These are phyloP conservation scores for Piliocolobus tephrosceles DNA, from an alignment of 2,113 vertebrate species.

Conservation along the genomic window DNA sequence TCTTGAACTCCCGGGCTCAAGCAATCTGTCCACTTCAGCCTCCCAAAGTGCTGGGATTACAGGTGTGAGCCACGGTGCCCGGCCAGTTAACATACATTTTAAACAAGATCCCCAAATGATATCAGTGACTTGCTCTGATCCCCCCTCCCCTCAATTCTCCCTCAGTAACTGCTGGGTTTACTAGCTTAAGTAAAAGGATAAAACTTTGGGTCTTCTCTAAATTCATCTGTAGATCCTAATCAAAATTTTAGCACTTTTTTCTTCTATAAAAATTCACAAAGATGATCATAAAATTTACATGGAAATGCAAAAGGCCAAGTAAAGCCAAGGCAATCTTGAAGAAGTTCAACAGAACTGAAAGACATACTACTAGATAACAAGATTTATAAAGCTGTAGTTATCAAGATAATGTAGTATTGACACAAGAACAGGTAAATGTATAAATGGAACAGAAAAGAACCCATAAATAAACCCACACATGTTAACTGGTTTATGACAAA, in stretches of 20 bases:
- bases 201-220: neutral
- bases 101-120: neutral
- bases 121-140: neutral
- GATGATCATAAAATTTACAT: neutral
- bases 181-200: slow-evolving; percentile 19
- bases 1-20: too few relatives aligned
- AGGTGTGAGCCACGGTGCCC: neutral
- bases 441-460: neutral
- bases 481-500: neutral
- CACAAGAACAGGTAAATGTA: neutral
- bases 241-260: neutral
- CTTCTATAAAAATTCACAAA: neutral
- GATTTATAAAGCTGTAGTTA: neutral
- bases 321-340: neutral
- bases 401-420: neutral
- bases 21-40: too few relatives aligned
- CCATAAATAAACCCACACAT: neutral
- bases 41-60: too few relatives aligned
- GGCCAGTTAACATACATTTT: neutral
- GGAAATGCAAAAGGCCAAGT: neutral
- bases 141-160: neutral
- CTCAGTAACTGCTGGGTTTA: neutral
- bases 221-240: neutral
- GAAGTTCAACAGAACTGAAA: neutral
- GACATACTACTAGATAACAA: neutral